Evolutionary conservation across 2,113 vertebrate genomes (phyloP), one percentile per base, ranked within the genome.

Genomic region (Gadus macrocephalus): DNA sequence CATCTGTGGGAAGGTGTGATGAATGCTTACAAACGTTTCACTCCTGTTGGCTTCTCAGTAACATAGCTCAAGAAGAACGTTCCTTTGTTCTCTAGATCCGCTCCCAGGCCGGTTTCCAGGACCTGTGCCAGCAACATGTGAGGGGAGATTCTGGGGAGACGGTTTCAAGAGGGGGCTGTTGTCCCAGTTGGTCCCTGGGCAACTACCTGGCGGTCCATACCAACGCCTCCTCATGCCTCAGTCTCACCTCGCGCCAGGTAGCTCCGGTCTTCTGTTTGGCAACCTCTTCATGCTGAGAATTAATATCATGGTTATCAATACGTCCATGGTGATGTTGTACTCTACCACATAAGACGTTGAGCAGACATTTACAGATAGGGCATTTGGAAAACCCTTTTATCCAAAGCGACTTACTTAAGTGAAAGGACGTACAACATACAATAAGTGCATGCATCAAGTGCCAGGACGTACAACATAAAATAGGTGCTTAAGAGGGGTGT

Each of bases 161-260:
- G 27, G 73, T 84, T 55, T 88, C 91, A 0, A 85, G 83, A 17
- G 74, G 73, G 3, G 88, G 94, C 74, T 99, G 97, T 86, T 98
- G 97, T 85, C 97, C 96, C 0, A 99, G 97, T 89, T 98, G 97
- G 97, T 98, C 97, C 64, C 89, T 99, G 79, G 97, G 97, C 83
- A 99, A 98, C 90, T 98, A 95, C 62, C 91, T 99, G 70, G 94
- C 96, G 3, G 91, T 95, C 63, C 93, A 98, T 56, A 94, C 93
- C 77, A 99, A 99, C 66, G 93, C 94, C 58, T 95, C 96, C 11
- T 93, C 94, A 0, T 99, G 96, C 83, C 83, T 94, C 78, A 94
- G 94, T 71, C 93, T 97, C 64, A 98, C 94, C 59, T 90, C 94
- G 63, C 92, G 87, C 0, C 96, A 98, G 53, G 89, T 87, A 61